Conservation (phyloP, 2,797 vertebrate genomes). For the Mus spretus region DNA sequence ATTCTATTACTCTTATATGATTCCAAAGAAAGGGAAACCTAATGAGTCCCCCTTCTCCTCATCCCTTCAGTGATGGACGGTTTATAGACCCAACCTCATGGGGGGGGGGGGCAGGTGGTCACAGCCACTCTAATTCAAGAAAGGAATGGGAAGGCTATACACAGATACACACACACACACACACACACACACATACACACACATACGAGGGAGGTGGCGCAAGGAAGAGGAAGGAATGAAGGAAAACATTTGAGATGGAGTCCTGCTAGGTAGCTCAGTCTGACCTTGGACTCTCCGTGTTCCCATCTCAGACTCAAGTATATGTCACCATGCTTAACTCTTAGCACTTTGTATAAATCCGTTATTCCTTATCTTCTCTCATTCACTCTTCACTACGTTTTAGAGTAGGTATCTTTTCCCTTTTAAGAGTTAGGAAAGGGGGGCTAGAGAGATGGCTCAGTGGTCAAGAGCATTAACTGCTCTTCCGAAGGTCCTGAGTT, state of each 20-base stretch:
- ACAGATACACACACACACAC: not conserved
- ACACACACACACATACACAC: not conserved
- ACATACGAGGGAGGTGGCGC: no score
- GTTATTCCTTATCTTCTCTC: not conserved
- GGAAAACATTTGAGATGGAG: not conserved
- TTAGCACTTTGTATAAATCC: slow-evolving; percentile 8
- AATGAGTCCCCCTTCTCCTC: not conserved
- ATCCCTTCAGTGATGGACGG: not conserved
- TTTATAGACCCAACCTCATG: not conserved
- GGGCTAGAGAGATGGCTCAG: no score
- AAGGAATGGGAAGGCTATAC: not conserved
- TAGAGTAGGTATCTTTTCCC: not conserved
- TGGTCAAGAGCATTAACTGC: no score
- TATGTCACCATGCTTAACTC: no score
- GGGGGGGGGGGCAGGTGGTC: not conserved
- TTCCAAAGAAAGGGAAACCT: not conserved
- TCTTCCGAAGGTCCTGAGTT: no score
- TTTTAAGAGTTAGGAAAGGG: slow-evolving; percentile 45
- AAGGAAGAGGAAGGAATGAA: not conserved
- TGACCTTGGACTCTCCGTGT: no score
- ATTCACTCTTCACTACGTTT: not conserved
- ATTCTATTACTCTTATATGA: no score
- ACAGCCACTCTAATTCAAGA: not conserved
- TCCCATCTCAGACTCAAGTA: not conserved
- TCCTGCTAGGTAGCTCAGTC: not conserved